phyloP scores from a whole-genome alignment of 2,113 vertebrate species.

The Halcyon malimbica region DNA sequence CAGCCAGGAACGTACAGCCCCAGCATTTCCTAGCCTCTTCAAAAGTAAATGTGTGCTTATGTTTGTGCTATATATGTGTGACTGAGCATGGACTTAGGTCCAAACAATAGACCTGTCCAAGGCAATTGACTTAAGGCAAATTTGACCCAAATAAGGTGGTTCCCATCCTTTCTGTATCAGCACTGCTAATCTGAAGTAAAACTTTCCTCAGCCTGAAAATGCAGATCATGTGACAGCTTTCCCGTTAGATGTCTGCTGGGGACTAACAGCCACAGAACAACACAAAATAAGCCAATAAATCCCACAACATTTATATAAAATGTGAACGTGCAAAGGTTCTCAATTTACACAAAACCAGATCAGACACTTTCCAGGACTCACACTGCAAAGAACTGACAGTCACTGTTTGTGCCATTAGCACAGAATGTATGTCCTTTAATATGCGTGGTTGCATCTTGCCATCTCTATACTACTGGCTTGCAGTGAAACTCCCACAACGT shows the following conservation, averaged over 20 bases:
- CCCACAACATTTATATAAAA: background rate
- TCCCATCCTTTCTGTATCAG: background rate
- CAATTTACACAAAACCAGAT: background rate
- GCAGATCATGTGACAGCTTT: accelerated
- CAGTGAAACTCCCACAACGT: background rate
- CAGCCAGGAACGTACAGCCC: background rate
- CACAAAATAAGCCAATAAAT: background rate
- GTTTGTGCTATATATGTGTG: accelerated
- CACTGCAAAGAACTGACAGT: background rate
- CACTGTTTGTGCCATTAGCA: background rate
- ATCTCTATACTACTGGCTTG: background rate
- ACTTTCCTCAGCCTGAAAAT: accelerated
- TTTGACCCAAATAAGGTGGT: too few species aligned
- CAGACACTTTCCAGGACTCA: background rate
- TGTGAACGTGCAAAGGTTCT: background rate
- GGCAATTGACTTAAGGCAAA: background rate
- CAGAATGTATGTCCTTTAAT: background rate
- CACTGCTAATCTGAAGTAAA: background rate
- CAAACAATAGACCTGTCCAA: background rate
- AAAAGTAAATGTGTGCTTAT: background rate
- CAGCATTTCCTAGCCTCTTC: background rate
- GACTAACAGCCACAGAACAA: background rate
- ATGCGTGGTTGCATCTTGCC: background rate
- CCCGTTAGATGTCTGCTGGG: background rate
- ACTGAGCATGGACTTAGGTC: background rate